Conservation (phyloP, 2,797 vertebrate genomes). For the Oryzias sinensis region DNA sequence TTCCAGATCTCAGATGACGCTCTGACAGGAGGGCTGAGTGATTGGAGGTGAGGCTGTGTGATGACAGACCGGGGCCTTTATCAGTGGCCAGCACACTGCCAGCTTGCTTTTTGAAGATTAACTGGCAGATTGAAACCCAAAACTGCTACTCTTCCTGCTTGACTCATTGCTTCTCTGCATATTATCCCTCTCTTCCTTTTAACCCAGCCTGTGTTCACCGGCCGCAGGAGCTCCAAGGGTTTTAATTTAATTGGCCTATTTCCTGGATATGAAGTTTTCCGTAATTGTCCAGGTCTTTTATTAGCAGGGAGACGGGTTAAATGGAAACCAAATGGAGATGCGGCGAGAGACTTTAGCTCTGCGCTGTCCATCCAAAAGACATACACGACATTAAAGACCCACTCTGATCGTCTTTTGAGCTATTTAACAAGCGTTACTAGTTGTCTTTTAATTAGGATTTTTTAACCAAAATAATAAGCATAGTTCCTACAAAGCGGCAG, state of each 20-base stretch:
- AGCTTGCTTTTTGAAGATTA: conserved; percentile 80
- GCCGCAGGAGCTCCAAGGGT: conserved; percentile 50
- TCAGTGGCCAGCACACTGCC: conserved; percentile 79
- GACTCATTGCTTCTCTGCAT: conserved; percentile 68
- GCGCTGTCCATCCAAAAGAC: conserved; percentile 62
- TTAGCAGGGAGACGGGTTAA: conserved; percentile 75
- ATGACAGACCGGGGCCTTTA: conserved; percentile 80
- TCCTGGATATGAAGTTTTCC: conserved; percentile 75
- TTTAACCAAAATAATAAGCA: too few species aligned
- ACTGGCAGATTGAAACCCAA: conserved; percentile 70
- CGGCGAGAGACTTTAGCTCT: conserved; percentile 63
- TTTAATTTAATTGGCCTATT: conserved; percentile 79
- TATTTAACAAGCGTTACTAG: too few species aligned
- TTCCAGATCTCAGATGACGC: conserved; percentile 77
- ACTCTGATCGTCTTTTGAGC: too few species aligned
- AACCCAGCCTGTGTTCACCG: conserved; percentile 56
- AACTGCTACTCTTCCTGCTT: conserved; percentile 58
- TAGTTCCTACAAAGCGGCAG: too few species aligned
- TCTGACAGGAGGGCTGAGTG: conserved; percentile 77
- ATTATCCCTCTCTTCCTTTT: conserved; percentile 39
- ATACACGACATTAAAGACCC: too few species aligned
- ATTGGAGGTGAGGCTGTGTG: conserved; percentile 74
- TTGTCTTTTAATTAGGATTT: too few species aligned
- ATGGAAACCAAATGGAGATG: conserved; percentile 77
- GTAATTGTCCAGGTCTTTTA: conserved; percentile 78